Percentiles rank a stretch among this genome's conserved stretches.
These are phyloP conservation scores for Cathartes aura DNA, from an alignment of 2,113 vertebrate genomes.

Conservation along the genomic window DNA sequence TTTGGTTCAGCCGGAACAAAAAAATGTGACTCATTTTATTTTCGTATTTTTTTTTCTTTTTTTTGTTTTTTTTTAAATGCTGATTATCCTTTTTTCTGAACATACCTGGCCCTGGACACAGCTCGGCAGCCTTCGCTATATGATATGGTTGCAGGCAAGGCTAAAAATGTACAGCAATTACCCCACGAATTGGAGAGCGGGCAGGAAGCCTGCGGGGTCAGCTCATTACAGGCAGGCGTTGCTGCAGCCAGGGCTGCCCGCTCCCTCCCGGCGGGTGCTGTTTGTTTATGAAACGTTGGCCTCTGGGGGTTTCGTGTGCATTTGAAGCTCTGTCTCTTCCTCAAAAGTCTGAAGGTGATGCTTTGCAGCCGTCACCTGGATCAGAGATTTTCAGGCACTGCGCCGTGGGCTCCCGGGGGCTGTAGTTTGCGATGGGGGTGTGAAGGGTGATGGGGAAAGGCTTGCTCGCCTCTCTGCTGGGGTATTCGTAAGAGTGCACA, in stretches of 20 bases:
- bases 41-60: no score
- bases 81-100: neutral
- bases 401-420: fast-evolving
- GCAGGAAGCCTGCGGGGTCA: neutral
- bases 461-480: fast-evolving
- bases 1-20: slow-evolving; percentile 13
- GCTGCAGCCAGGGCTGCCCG: neutral
- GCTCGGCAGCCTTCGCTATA: neutral
- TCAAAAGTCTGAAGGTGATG: neutral
- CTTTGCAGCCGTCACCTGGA: neutral
- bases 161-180: slow-evolving; percentile 37
- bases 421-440: neutral
- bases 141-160: slow-evolving; percentile 21
- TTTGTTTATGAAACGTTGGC: neutral
- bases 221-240: neutral
- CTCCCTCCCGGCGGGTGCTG: neutral
- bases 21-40: no score
- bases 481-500: fast-evolving
- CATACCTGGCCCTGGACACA: neutral
- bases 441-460: neutral
- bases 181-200: neutral
- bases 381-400: neutral
- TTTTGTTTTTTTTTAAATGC: neutral
- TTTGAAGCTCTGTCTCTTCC: neutral
- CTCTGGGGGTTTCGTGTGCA: neutral